Percentiles rank a stretch among this genome's conserved stretches.
phyloP scores from a whole-genome alignment of 23 tunicate species.

The Trididemnum miniatum region DNA sequence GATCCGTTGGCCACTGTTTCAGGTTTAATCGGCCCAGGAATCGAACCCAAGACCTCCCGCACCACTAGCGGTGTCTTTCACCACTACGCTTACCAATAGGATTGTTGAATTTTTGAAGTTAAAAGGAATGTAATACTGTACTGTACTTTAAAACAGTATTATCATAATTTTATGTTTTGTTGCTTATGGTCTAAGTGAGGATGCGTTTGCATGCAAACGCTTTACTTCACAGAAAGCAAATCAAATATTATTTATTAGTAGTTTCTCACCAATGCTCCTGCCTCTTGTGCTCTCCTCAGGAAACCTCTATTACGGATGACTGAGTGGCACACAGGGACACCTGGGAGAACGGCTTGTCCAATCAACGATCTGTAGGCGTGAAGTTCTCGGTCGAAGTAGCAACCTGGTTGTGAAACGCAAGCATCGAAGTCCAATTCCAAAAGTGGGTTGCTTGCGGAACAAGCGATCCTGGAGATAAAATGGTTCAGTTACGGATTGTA shows the following conservation, averaged over 20 bases:
- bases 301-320: conserved; percentile 59
- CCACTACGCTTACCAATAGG: too few species aligned
- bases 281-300: too few species aligned
- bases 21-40: not conserved
- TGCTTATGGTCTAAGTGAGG: too few species aligned
- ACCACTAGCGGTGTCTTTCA: not conserved
- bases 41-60: not conserved
- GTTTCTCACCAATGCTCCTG: too few species aligned
- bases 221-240: too few species aligned
- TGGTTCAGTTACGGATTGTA: not conserved
- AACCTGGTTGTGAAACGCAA: conserved; percentile 73
- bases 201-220: too few species aligned
- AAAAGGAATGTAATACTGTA: too few species aligned
- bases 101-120: not conserved
- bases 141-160: too few species aligned
- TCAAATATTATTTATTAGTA: too few species aligned
- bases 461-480: conserved; percentile 61
- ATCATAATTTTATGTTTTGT: too few species aligned
- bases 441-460: conserved; percentile 32
- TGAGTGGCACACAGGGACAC: conserved; percentile 79
- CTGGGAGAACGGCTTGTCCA: conserved; percentile 71
- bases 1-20: not conserved
- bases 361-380: conserved; percentile 28
- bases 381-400: conserved; percentile 59
- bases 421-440: conserved; percentile 21